Evolutionary conservation across 2,888 invertebrate genomes (phyloP).

Genomic region (Lithophane semibrunnea): DNA sequence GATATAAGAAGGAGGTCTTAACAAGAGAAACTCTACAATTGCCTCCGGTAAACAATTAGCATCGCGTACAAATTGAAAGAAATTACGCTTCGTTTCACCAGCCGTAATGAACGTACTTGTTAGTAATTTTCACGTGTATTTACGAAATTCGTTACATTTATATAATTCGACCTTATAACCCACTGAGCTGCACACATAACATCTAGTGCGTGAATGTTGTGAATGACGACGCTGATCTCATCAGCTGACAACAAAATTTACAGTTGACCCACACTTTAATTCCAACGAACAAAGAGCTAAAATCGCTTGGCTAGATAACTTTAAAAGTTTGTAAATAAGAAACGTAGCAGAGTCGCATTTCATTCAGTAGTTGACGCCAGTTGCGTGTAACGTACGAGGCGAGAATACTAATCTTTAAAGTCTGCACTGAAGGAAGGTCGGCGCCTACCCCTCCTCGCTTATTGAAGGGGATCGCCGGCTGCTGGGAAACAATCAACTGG

Average conservation of each 20-base stretch:
- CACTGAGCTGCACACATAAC: constrained; percentile 79
- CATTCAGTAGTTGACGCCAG: constrained; percentile 76
- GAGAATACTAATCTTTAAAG: constrained; percentile 72
- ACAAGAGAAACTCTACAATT: constrained; percentile 33
- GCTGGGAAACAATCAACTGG: constrained; percentile 54
- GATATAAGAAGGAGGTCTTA: constrained; percentile 5
- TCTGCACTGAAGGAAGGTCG: constrained; percentile 33
- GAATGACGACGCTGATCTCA: constrained; percentile 78
- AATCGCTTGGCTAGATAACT: constrained; percentile 56
- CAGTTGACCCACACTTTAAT: constrained; percentile 55
- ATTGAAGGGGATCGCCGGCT: constrained; percentile 51
- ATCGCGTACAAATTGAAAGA: constrained; percentile 41
- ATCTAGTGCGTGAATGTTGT: constrained; percentile 86
- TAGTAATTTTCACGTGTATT: constrained; percentile 61
- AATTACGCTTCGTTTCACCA: constrained; percentile 40
- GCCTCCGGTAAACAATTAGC: constrained; percentile 47
- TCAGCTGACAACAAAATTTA: constrained; percentile 58
- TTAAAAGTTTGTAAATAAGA: constrained; percentile 67
- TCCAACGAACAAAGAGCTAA: constrained; percentile 56
- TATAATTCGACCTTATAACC: constrained; percentile 85
- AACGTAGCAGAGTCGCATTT: constrained; percentile 73
- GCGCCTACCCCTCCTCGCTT: constrained; percentile 29
- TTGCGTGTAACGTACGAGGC: constrained; percentile 66
- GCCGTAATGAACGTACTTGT: constrained; percentile 45
- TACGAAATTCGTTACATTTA: constrained; percentile 74